Evolutionary conservation across 2,113 vertebrate species (phyloP), one percentile per base, ranked within the genome.

Genomic region (Gobius niger): DNA sequence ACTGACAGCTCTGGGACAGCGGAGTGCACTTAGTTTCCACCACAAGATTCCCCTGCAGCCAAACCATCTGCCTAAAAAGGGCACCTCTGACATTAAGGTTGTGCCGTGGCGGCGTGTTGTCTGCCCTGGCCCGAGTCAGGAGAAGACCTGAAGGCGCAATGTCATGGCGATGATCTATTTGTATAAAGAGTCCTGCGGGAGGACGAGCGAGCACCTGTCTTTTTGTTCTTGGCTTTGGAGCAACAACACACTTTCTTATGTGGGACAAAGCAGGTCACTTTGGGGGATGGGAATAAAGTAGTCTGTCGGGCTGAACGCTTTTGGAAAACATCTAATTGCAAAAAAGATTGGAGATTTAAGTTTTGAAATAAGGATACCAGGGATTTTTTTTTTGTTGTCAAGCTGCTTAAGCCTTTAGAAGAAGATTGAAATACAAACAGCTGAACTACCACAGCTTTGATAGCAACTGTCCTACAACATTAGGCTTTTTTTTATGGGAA

Each of bases 141-240:
- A 46, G 44, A 46, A 46, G 50, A 7, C 50, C n/a, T 3, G 54
- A 14, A 56, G 52, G 24, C 19, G 6, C 42, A 57, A 16, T 68
- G 67, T 70, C 13, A 53, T 59, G 59, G 68, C 67, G 60, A 68
- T 70, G 65, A 78, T 77, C 18, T 61, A 77, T 71, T 15, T 73
- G 64, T 50, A 57, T 65, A 42, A 82, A 73, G 56, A 16, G 18
- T 64, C 70, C 71, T 44, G 61, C 10, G 47, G 60, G 68, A 71
- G 73, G 76, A 47, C 63, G 78, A 79, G 53, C 62, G 69, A 84
- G 64, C 78, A 82, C 76, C 52, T 82, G 78, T 74, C 54, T 70
- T 49, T 67, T 80, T 70, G 69, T 75, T 60, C 63, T 71, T 34
- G 18, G 19, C 53, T 5, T 13, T 56, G 69, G 56, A 75, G 59